Base-by-base conservation (phyloP, 2,113 vertebrate genomes). In the Jacana jacana region DNA sequence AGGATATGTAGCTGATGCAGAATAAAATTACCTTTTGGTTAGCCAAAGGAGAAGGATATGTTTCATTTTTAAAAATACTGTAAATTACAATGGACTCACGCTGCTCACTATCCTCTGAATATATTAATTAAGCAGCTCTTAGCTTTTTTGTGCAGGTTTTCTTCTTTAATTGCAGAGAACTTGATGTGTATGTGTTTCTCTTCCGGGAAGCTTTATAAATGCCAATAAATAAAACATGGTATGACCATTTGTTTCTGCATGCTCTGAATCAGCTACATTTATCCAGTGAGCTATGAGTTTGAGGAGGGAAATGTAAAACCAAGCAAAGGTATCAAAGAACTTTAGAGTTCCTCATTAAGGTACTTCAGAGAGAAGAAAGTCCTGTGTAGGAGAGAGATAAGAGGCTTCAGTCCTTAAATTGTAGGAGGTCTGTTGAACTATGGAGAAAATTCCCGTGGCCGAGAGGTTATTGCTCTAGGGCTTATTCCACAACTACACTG, bases 141-240 rank as follows among this genome's bases (percentile, higher is more conserved):
- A 78, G 58, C 40, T 58, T 54, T 63, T 72, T n/a, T 6, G 42
- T 40, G 33, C 37, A 11, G 5, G 10, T 46, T 79, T 81, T 51
- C 73, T 79, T 86, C 35, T 61, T 85, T 77, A 65, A 35, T 65
- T 77, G 46, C 24, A 44, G 60, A 66, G 17, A 80, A 61, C 23
- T 63, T 80, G 31, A 18, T 85, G 40, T 35, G 25, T 64, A 33
- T 13, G 10, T n/a, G 7, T 85, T 78, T 92, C 39, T 91, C 35
- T 95, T 93, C 58, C 48, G 81, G 71, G 75, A 83, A 91, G 58
- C 49, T 86, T 93, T 88, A 51, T 66, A 90, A 89, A 85, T 73
- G 31, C 35, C 39, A 82, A 13, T 91, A 95, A 93, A 87, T 80
- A 85, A 85, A 84, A 75, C 7, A 2, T 48, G 69, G 25, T 60